Evolutionary conservation across 2,797 vertebrate genomes (phyloP), one percentile per base, ranked within the genome.

Genomic region (Melanotaenia boesemani): DNA sequence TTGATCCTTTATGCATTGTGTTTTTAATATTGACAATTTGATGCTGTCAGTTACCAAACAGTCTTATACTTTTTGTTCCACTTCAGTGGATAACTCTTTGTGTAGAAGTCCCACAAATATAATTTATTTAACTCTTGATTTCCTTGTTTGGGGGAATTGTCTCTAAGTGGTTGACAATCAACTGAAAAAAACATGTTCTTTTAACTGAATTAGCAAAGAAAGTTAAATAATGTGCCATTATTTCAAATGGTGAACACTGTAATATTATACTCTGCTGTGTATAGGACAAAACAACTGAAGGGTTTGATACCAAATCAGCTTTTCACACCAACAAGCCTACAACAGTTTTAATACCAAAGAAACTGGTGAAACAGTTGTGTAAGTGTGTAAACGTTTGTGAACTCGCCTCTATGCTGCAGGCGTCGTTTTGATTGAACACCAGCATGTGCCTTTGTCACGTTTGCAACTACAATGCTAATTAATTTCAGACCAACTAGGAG

Each of bases 131-230:
- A 92, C 81, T 61, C 34, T 79, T 70, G 59, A 72, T 87, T 94
- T 93, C 88, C 84, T 88, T 79, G 69, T 57, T 8, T 24, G 67
- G 89, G 92, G 93, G 86, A 89, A 88, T 77, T 52, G 56, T 80
- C 54, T 48, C 74, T 74, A 91, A 86, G 86, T 94, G 89, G 95
- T 96, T 96, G 95, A 95, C 93, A 95, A 93, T 95, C 95, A 95
- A 95, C 95, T 94, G 92, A 87, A 85, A 44, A 71, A 71, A 88
- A 77, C 89, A 77, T 83, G 67, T 84, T 63, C 76, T 88, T 87
- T 84, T 78, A 81, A 79, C 69, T 72, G 78, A 80, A 58, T 83
- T 83, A 41, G 79, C 60, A 79, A 81, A 76, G 71, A 79, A 82
- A 73, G 83, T 92, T 89, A 52, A 80, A 88, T 76, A 74, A 87